Evolutionary conservation across 1,140 invertebrate species (phyloP).

Genomic region (Physella acuta): DNA sequence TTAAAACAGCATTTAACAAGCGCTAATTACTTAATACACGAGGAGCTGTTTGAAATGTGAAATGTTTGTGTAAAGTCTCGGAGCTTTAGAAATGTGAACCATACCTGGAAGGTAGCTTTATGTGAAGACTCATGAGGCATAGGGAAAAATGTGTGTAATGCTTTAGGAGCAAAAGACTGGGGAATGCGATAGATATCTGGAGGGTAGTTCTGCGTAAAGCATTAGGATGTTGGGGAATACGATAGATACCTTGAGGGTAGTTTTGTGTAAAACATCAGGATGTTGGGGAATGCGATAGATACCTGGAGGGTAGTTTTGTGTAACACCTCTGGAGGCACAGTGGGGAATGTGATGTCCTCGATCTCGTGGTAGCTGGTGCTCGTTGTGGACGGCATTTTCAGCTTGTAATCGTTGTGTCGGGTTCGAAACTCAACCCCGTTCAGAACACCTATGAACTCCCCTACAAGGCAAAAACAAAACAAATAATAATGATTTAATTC

Average conservation of each 20-base stretch:
- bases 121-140: background rate
- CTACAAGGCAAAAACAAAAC: no score
- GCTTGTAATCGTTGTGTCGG: constrained; percentile 52
- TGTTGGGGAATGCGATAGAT: constrained; percentile 21
- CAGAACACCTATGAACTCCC: constrained; percentile 42
- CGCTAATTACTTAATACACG: no score
- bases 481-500: no score
- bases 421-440: constrained; percentile 54
- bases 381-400: constrained; percentile 36
- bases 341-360: constrained; percentile 47
- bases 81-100: background rate
- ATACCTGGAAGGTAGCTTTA: no score
- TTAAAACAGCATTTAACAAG: no score
- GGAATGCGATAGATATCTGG: background rate
- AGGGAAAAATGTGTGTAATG: background rate
- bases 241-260: constrained; percentile 27
- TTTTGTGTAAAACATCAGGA: constrained; percentile 37
- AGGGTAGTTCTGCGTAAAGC: no score
- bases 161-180: background rate
- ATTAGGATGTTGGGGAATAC: background rate
- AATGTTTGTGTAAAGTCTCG: background rate
- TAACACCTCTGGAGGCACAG: constrained; percentile 43
- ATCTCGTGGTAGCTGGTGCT: constrained; percentile 29
- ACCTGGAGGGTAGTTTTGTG: constrained; percentile 32
- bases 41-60: background rate